phyloP scores from a whole-genome alignment of 2,113 vertebrate genomes.

The Formicarius rufipectus region DNA sequence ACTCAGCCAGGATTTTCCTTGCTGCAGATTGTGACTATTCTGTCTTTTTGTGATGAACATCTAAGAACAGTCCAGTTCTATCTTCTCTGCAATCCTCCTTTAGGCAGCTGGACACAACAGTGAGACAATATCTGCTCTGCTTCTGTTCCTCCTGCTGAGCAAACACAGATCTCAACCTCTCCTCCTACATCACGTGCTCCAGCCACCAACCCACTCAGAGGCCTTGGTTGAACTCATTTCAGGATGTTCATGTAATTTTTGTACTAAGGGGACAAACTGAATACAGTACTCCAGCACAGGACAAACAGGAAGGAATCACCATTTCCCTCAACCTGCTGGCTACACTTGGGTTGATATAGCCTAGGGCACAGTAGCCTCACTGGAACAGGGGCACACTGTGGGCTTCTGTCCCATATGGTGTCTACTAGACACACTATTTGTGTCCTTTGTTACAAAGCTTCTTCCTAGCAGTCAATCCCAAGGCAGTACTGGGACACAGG shows the following conservation, averaged over 20 bases:
- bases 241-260: neutral
- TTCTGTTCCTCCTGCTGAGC: neutral
- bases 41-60: neutral
- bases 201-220: neutral
- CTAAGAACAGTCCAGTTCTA: neutral
- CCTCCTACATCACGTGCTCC: neutral
- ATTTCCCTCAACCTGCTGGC: neutral
- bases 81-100: neutral
- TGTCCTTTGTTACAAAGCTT: neutral
- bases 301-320: neutral
- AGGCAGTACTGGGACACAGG: neutral
- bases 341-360: neutral
- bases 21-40: neutral
- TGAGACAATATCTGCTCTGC: neutral
- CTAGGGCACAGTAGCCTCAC: neutral
- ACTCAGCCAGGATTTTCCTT: neutral
- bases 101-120: neutral
- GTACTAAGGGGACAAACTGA: neutral
- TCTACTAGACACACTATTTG: too few relatives aligned
- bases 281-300: accelerated
- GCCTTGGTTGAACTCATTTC: neutral
- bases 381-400: neutral
- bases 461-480: neutral
- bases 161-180: neutral
- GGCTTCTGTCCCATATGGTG: neutral